Evolutionary conservation across 2,113 vertebrate species (phyloP).

Genomic region (Cochlearius cochlearius): DNA sequence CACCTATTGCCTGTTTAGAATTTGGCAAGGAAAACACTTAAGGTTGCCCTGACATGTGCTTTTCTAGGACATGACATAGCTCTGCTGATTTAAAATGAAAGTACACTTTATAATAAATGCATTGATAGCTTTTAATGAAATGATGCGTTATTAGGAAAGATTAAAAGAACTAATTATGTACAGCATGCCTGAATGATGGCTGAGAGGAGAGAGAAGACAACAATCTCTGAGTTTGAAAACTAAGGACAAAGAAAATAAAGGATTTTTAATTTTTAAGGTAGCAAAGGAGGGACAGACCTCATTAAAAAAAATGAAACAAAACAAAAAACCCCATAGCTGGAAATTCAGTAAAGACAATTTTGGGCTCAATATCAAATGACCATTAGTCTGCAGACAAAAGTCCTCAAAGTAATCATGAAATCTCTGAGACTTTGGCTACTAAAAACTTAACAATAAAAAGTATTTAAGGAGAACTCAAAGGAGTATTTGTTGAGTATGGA

Average conservation of each 20-base stretch:
- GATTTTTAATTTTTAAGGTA: background rate
- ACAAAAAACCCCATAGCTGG: background rate
- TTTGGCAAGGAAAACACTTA: background rate
- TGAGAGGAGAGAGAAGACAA: background rate
- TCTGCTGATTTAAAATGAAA: background rate
- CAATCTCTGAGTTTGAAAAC: background rate
- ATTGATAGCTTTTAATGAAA: conserved; percentile 25
- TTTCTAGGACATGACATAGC: background rate
- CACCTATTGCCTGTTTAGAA: background rate
- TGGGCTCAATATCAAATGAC: background rate
- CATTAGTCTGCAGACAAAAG: background rate
- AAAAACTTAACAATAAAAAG: background rate
- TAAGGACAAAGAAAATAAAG: background rate
- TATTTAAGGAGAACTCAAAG: background rate
- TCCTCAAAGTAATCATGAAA: background rate
- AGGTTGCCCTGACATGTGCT: background rate
- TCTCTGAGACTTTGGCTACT: background rate
- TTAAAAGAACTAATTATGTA: conserved; percentile 29
- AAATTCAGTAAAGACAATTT: background rate
- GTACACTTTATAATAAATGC: background rate
- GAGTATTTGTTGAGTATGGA: background rate
- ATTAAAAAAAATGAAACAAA: background rate
- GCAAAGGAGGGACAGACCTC: background rate
- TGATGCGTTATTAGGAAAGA: conserved; percentile 28
- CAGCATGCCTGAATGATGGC: background rate